Conservation (phyloP, 2,888 invertebrate genomes). For the Macrosiphum euphorbiae region DNA sequence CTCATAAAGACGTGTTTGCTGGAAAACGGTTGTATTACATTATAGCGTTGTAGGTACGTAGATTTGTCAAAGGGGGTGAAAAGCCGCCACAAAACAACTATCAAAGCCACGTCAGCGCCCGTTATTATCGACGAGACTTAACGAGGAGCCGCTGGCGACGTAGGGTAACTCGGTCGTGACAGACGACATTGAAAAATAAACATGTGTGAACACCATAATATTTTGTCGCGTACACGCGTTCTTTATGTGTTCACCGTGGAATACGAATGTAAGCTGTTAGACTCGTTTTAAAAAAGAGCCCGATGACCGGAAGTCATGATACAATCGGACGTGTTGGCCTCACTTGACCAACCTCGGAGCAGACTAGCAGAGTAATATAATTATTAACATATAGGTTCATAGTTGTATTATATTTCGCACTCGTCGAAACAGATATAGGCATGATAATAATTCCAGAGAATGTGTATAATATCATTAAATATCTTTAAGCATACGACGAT, state of each 20-base stretch:
- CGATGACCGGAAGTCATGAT: background rate
- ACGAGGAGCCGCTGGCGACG: background rate
- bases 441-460: background rate
- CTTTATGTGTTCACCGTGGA: background rate
- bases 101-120: conserved; percentile 15
- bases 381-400: background rate
- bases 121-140: conserved; percentile 34
- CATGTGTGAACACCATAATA: conserved; percentile 20
- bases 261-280: background rate
- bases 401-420: background rate
- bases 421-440: background rate
- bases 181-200: conserved; percentile 20
- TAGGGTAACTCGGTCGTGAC: background rate
- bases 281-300: background rate
- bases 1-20: background rate
- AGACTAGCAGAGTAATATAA: background rate
- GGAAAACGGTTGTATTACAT: background rate
- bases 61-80: background rate
- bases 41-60: background rate
- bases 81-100: conserved; percentile 17
- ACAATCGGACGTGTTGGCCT: background rate
- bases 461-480: background rate
- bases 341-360: background rate
- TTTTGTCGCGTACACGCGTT: background rate
- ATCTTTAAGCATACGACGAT: background rate